phyloP scores from a whole-genome alignment of 2,888 invertebrate genomes.

The Halocaridina rubra region DNA sequence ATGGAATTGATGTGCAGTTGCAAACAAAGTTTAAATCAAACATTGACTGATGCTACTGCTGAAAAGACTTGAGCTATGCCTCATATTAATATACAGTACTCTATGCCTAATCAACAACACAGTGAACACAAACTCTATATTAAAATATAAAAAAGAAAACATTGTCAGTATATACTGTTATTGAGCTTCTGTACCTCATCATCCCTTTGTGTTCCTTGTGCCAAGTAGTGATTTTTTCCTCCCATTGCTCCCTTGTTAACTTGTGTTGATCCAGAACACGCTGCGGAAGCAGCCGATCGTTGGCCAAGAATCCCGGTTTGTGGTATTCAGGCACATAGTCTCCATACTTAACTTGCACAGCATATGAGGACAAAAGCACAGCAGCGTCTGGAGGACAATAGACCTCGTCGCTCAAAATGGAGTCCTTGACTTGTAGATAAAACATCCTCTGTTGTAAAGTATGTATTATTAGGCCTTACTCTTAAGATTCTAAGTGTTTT shows the following conservation, averaged over 20 bases:
- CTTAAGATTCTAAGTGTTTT: too few relatives aligned
- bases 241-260: conserved; percentile 98
- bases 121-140: too few relatives aligned
- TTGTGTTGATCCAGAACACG: conserved; percentile 98
- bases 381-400: conserved; percentile 99
- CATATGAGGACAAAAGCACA: conserved; percentile 96
- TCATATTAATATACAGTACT: too few relatives aligned
- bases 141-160: too few relatives aligned
- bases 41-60: too few relatives aligned
- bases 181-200: conserved; percentile 73
- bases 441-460: conserved; percentile 80
- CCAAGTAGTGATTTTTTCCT: conserved; percentile 97
- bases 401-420: conserved; percentile 96
- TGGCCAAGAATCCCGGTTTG: conserved; percentile 80
- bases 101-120: too few relatives aligned
- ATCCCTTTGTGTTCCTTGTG: conserved; percentile 68
- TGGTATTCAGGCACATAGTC: conserved; percentile 89
- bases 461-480: too few relatives aligned
- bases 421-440: conserved; percentile 95
- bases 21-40: too few relatives aligned
- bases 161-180: conserved; percentile 59
- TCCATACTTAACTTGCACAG: conserved; percentile 97
- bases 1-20: too few relatives aligned
- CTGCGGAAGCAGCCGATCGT: conserved; percentile 85
- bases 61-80: too few relatives aligned